Percentiles rank a stretch among this genome's conserved stretches.
Evolutionary conservation across 2,888 invertebrate species (phyloP).

Genomic region (Leuctra nigra): DNA sequence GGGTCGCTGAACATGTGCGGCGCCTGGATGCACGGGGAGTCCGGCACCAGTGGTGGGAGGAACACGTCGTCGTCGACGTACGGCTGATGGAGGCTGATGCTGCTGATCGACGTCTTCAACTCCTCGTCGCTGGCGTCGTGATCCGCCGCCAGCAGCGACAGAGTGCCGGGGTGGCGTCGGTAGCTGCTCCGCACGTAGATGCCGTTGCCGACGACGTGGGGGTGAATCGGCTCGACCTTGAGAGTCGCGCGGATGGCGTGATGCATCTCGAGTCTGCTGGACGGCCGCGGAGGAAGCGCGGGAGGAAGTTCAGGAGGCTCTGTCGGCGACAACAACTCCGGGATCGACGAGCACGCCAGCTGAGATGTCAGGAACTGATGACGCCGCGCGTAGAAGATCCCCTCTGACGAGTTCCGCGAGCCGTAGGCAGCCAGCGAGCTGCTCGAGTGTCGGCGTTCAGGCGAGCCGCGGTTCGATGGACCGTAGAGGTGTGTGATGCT

Average conservation of each 20-base stretch:
- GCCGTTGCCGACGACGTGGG: not conserved
- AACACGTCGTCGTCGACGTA: no score
- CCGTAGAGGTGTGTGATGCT: conserved; percentile 27
- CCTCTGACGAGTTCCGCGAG: conserved; percentile 44
- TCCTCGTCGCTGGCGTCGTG: not conserved
- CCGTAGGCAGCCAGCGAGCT: conserved; percentile 46
- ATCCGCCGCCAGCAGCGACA: not conserved
- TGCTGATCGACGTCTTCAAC: not conserved
- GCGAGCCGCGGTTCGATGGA: conserved; percentile 36
- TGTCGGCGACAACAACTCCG: conserved; percentile 1
- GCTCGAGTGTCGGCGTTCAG: conserved; percentile 44
- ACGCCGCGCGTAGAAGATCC: conserved; percentile 47
- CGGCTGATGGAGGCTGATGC: no score
- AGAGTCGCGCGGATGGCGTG: not conserved
- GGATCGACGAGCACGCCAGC: conserved; percentile 14
- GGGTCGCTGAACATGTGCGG: no score
- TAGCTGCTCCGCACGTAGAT: not conserved
- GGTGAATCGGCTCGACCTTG: not conserved
- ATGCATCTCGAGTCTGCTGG: not conserved
- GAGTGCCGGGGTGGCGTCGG: not conserved
- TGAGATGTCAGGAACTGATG: conserved; percentile 47
- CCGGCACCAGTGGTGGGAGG: conserved; percentile 8
- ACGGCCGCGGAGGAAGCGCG: not conserved
- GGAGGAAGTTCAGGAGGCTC: not conserved
- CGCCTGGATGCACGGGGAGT: not conserved